A percentile compares a stretch with the other conserved stretches of the same genome.
phyloP scores from a whole-genome alignment of 2,113 vertebrate species.

The Zingel zingel region DNA sequence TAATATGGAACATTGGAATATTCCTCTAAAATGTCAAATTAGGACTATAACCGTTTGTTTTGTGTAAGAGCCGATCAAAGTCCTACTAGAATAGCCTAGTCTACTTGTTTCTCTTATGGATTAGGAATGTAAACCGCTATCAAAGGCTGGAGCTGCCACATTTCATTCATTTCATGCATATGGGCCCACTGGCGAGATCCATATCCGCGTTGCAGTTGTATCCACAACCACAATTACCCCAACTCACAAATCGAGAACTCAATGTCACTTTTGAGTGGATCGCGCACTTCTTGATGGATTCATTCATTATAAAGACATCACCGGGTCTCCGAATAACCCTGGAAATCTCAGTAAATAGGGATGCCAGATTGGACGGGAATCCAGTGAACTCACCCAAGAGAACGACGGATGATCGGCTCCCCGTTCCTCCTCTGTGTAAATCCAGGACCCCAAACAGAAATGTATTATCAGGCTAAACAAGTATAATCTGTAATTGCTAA shows the following conservation, averaged over 20 bases:
- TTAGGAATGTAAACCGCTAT: not conserved
- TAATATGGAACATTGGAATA: not conserved
- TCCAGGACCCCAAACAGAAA: slow-evolving; percentile 76
- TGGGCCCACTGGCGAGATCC: slow-evolving; percentile 38
- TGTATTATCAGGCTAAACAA: not conserved
- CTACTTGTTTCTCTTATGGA: not conserved
- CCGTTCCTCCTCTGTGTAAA: slow-evolving; percentile 78
- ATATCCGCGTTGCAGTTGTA: slow-evolving; percentile 9
- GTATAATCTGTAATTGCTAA: slow-evolving; percentile 19
- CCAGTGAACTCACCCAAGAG: slow-evolving; percentile 82
- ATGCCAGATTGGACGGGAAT: slow-evolving; percentile 40
- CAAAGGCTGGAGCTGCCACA: slow-evolving; percentile 38
- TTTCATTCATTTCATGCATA: slow-evolving; percentile 65
- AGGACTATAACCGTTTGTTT: not conserved
- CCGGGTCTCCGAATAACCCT: not conserved
- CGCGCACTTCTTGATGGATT: not conserved
- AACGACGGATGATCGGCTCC: slow-evolving; percentile 75
- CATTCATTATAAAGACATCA: slow-evolving; percentile 29
- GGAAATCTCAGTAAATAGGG: slow-evolving; percentile 35
- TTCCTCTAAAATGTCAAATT: not conserved
- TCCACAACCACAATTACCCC: not conserved
- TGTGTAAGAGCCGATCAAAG: not conserved
- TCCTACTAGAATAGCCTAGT: not conserved
- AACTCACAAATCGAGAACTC: not conserved
- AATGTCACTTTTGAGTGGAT: not conserved